phyloP scores from a whole-genome alignment of 2,113 vertebrate species.

The Eubucco bourcierii region DNA sequence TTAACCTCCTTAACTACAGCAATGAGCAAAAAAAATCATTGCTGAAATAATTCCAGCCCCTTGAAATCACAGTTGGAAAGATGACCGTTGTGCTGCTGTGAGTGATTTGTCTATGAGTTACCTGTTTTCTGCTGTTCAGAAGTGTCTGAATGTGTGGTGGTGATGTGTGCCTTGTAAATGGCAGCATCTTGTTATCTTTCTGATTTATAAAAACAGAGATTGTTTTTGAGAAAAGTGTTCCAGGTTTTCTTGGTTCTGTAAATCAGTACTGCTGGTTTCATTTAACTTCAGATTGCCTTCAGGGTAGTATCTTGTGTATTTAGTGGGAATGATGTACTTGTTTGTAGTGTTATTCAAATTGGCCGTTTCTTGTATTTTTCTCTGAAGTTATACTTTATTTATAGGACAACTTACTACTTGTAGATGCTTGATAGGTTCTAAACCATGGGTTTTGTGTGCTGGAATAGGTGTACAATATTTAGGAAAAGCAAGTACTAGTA shows the following conservation, averaged over 20 bases:
- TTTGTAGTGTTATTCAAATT: not conserved
- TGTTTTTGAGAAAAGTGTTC: not conserved
- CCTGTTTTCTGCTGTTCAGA: not conserved
- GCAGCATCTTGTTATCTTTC: not conserved
- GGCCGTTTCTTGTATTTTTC: not conserved
- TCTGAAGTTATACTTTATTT: not conserved
- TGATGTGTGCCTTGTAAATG: not conserved
- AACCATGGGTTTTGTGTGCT: not conserved
- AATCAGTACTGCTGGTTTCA: not conserved
- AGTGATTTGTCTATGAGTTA: not conserved
- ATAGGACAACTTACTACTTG: not conserved
- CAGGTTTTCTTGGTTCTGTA: constrained; percentile 32
- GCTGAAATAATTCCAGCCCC: not conserved
- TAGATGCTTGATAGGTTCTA: constrained; percentile 11
- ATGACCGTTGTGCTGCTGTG: not conserved
- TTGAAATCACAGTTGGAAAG: not conserved
- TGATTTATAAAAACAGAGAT: not conserved
- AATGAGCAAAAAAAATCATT: not conserved
- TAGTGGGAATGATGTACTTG: constrained; percentile 7
- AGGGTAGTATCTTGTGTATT: not conserved
- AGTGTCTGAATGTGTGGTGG: not conserved
- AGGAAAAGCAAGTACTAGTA: not conserved
- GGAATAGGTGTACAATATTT: not conserved
- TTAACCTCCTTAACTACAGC: constrained; percentile 2
- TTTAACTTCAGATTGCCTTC: constrained; percentile 6